Conservation (phyloP, 2,888 invertebrate genomes). For the Caenorhabditis imperialis region DNA sequence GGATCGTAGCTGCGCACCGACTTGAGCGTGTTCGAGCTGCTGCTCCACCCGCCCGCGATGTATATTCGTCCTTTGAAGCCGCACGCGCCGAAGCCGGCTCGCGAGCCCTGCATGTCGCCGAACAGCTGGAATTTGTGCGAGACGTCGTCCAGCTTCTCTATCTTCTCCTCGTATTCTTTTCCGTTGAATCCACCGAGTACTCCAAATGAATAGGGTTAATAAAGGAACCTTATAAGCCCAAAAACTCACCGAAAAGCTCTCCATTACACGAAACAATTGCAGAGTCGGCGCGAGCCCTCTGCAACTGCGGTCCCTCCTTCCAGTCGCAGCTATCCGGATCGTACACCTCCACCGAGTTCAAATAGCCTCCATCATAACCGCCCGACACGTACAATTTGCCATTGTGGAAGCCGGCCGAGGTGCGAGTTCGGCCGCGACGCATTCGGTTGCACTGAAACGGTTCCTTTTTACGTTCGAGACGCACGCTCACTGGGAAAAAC, state of each 20-base stretch:
- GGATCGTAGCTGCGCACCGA: slow-evolving; percentile 47
- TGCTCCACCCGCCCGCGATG: slow-evolving; percentile 57
- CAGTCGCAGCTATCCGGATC: slow-evolving; percentile 38
- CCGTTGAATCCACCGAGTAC: slow-evolving; percentile 56
- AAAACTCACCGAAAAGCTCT: slow-evolving; percentile 36
- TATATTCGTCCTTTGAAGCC: slow-evolving; percentile 45
- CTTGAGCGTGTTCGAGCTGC: slow-evolving; percentile 42
- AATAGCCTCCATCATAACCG: slow-evolving; percentile 49
- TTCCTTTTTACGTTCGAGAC: too few relatives aligned
- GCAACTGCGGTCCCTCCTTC: slow-evolving; percentile 30
- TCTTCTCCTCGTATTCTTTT: slow-evolving; percentile 55
- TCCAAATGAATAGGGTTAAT: slow-evolving; percentile 10
- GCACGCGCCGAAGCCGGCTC: slow-evolving; percentile 51
- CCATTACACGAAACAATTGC: slow-evolving; percentile 47
- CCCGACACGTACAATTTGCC: slow-evolving; percentile 47
- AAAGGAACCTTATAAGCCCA: background rate
- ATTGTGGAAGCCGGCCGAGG: slow-evolving; percentile 49
- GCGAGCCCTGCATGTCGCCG: slow-evolving; percentile 50
- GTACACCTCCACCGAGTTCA: slow-evolving; percentile 46
- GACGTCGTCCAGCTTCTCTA: slow-evolving; percentile 25
- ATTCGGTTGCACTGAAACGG: slow-evolving; percentile 26
- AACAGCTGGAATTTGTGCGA: slow-evolving; percentile 29
- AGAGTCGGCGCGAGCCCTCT: slow-evolving; percentile 33
- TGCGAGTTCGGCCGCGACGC: slow-evolving; percentile 41
- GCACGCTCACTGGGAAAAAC: too few relatives aligned